Evolutionary conservation across 2,113 vertebrate genomes (phyloP).

Genomic region (Psilopogon haemacephalus): DNA sequence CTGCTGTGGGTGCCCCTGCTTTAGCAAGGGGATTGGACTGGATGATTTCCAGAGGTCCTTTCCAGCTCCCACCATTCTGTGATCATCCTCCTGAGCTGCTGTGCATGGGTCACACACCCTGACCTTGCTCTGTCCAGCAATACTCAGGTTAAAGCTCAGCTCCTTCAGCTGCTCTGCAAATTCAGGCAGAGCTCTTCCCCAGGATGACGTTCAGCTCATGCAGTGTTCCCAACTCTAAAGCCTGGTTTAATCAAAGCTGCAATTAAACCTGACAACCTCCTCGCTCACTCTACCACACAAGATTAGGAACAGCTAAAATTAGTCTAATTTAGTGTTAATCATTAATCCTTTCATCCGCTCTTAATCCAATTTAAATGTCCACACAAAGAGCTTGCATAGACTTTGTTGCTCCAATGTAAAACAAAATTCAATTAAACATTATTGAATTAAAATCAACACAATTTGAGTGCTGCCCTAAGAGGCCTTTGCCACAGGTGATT

Average conservation of each 20-base stretch:
- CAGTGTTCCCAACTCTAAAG: not conserved
- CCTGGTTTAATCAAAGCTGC: slow-evolving; percentile 2
- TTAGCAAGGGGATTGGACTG: no score
- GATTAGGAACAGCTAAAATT: slow-evolving; percentile 60
- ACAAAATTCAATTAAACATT: not conserved
- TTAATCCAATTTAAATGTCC: slow-evolving; percentile 57
- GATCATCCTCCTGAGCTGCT: not conserved
- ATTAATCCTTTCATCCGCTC: slow-evolving; percentile 38
- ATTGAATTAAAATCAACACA: not conserved
- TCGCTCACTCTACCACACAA: not conserved
- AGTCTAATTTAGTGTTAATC: slow-evolving; percentile 56
- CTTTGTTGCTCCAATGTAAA: not conserved
- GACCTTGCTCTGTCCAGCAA: fast-evolving
- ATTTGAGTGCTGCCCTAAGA: not conserved
- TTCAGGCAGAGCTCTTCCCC: not conserved
- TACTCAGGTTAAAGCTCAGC: not conserved
- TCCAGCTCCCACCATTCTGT: no score
- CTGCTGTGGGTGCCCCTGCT: no score
- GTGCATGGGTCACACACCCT: fast-evolving
- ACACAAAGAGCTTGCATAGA: not conserved
- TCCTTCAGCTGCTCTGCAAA: not conserved
- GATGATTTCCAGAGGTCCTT: no score
- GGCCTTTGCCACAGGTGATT: not conserved
- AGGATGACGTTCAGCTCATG: not conserved
- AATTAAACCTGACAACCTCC: slow-evolving; percentile 38